phyloP scores from a whole-genome alignment of 2,113 vertebrate species.

The Cochlearius cochlearius region DNA sequence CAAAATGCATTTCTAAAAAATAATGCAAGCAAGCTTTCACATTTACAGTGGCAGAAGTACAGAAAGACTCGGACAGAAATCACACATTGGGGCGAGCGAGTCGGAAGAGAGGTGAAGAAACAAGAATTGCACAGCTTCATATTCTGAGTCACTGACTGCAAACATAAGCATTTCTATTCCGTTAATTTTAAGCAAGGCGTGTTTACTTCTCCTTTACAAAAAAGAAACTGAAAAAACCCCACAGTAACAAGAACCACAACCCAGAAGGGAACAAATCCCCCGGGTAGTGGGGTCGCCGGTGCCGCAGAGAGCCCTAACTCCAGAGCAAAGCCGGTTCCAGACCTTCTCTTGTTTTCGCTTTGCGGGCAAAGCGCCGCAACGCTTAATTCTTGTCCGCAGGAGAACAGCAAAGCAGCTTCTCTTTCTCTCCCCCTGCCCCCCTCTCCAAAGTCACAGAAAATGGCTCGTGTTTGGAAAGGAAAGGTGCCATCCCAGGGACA shows the following conservation, averaged over 20 bases:
- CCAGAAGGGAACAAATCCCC: constrained; percentile 41
- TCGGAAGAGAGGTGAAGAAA: constrained; percentile 31
- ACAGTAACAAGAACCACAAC: constrained; percentile 19
- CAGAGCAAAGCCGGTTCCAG: constrained; percentile 21
- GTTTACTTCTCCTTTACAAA: constrained; percentile 18
- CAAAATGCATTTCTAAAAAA: constrained; percentile 79
- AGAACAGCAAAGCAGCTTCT: constrained; percentile 51
- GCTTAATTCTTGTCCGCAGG: background rate
- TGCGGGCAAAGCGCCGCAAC: constrained; percentile 22
- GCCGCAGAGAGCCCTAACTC: constrained; percentile 5
- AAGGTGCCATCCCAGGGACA: constrained; percentile 33
- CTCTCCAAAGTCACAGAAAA: background rate
- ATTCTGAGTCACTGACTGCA: constrained; percentile 67
- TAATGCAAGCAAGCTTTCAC: constrained; percentile 77
- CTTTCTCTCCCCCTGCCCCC: background rate
- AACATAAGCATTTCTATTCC: constrained; percentile 35
- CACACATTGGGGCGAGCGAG: constrained; percentile 40
- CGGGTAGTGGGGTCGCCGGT: background rate
- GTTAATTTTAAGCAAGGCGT: constrained; percentile 47
- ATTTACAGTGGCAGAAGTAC: constrained; percentile 74
- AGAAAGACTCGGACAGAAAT: constrained; percentile 63
- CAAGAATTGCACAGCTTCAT: constrained; percentile 65
- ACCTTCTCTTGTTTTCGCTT: constrained; percentile 27
- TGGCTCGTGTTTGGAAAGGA: background rate
- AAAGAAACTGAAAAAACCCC: background rate